These are phyloP conservation scores for Leucopternis melanops DNA, from an alignment of 2,113 vertebrate species.

Conservation along the genomic window DNA sequence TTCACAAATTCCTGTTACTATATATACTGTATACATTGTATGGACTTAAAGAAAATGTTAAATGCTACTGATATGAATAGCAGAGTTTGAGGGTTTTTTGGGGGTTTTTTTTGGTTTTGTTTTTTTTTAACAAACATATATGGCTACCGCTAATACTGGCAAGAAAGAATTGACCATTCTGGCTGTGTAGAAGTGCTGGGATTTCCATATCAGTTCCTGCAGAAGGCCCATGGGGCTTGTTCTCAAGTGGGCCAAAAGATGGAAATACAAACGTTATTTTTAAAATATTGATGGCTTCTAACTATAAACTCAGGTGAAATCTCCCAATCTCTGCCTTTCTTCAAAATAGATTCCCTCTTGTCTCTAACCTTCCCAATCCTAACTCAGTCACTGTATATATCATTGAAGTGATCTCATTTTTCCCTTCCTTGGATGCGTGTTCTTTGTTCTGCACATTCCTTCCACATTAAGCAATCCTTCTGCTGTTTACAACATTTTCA, in stretches of 20 bases:
- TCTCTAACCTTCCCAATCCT: not conserved
- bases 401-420: not conserved
- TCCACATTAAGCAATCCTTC: not conserved
- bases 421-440: not conserved
- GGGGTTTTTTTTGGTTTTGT: not conserved
- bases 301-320: too few relatives aligned
- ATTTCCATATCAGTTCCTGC: not conserved
- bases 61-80: not conserved
- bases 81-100: not conserved
- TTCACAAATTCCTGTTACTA: accelerated
- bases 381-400: not conserved
- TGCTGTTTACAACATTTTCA: not conserved
- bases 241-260: not conserved
- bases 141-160: not conserved
- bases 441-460: slow-evolving; percentile 34
- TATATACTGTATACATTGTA: not conserved
- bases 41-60: not conserved
- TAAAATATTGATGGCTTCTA: too few relatives aligned
- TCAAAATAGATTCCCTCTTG: not conserved
- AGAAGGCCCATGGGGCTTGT: not conserved
- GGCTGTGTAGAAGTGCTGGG: not conserved
- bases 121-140: not conserved
- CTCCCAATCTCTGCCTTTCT: not conserved
- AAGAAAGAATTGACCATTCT: not conserved
- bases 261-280: too few relatives aligned